These are phyloP conservation scores for Danio choprae DNA, from an alignment of 2,797 vertebrate species.

Conservation along the genomic window DNA sequence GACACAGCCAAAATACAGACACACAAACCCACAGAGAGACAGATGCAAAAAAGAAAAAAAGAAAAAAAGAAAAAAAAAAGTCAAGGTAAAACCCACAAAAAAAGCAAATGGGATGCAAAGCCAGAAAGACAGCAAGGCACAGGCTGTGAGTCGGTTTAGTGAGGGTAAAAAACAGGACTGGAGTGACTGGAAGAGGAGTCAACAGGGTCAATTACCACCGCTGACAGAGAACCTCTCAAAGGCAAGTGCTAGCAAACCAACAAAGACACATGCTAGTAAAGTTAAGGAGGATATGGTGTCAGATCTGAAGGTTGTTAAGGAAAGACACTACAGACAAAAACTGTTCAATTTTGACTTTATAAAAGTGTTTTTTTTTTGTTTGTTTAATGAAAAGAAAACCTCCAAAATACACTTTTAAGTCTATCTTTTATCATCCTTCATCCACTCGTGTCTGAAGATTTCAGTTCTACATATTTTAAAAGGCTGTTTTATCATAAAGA, in stretches of 20 bases:
- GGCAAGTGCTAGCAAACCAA: constrained; percentile 11
- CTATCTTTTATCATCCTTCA: too few species aligned
- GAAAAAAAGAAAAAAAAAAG: background rate
- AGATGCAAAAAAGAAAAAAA: constrained; percentile 6
- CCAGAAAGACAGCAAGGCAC: background rate
- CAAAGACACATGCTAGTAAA: background rate
- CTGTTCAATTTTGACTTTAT: too few species aligned
- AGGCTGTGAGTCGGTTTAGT: background rate
- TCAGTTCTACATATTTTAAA: too few species aligned
- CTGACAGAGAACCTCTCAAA: constrained; percentile 17
- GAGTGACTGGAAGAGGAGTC: constrained; percentile 26
- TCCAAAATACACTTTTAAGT: too few species aligned
- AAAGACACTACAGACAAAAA: too few species aligned
- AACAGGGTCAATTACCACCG: constrained; percentile 38
- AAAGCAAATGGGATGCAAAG: constrained; percentile 56
- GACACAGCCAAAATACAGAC: constrained; percentile 29
- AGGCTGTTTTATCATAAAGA: too few species aligned
- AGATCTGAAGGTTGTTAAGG: background rate
- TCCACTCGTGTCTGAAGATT: too few species aligned
- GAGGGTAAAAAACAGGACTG: constrained; percentile 27
- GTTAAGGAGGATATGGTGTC: background rate
- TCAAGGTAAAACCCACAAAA: constrained; percentile 34
- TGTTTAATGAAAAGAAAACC: too few species aligned
- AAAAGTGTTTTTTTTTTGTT: too few species aligned
- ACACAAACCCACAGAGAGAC: background rate